Base-by-base conservation (phyloP, 2,888 invertebrate genomes). In the Galeruca laticollis region DNA sequence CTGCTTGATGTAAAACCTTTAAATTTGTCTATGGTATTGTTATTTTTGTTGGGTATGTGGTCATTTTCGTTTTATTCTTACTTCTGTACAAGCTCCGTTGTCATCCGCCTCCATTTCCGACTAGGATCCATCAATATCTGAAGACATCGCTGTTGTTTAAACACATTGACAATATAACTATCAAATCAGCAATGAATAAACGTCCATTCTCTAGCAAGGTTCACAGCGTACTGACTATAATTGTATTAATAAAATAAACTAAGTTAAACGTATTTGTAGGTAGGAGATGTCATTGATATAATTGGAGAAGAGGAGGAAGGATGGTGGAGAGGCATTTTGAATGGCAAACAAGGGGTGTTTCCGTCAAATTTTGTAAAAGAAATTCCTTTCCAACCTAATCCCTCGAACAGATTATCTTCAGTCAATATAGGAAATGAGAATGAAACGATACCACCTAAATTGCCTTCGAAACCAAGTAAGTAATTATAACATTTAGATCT, bases 291-390 rank as follows among this genome's bases (percentile, higher is more conserved):
- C 26, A 92, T 99, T 75, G 96, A 97, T 83, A 93, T 97, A 77
- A 88, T 97, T 76, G 94, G 93, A 76, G 97, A 97, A 89, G 93
- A 93, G 62, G 97, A 98, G 84, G 96, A 97, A 84, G 97, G 97
- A 37, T 94, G 94, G 94, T 97, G 96, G 96, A 92, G 93, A 88
- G 97, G 97, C 73, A 89, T 91, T 68, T 87, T 94, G 57, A 91
- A 92, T 83, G 94, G 93, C 52, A 91, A 91, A 82, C 89, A 93
- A 71, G 98, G 98, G 31, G 96, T 98, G 73, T 98, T 98, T 85
- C 98, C 98, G 4, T 98, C 97, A 8, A 98, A 98, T 88, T 98
- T 98, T 87, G 98, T 98, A 43, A 86, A 86, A 69, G 87, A 87
- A 84, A 85, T 86, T 47, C 68, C 78, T 2, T 51, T 64, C 20